A percentile compares a stretch with the other conserved stretches of the same genome.
These are phyloP conservation scores for Mungos mungo DNA, from an alignment of 2,113 vertebrate species.

Conservation along the genomic window DNA sequence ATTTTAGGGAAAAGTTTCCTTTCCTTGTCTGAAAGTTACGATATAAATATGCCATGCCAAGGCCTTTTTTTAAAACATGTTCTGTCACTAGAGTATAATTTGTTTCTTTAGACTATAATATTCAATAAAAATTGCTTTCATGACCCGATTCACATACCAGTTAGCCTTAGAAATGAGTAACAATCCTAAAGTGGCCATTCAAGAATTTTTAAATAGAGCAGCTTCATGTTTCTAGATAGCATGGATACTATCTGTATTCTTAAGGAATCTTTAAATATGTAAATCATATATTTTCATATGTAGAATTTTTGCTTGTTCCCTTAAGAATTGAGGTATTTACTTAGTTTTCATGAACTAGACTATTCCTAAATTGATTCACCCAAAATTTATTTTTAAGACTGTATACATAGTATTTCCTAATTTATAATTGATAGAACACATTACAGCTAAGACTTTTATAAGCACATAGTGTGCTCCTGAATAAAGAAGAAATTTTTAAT, in stretches of 20 bases:
- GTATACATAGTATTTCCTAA: not conserved
- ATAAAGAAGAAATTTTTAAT: not conserved
- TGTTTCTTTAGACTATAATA: constrained; percentile 20
- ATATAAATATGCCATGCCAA: not conserved
- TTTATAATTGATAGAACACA: not conserved
- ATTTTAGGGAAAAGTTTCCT: constrained; percentile 38
- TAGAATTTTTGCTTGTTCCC: not conserved
- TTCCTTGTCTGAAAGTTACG: not conserved
- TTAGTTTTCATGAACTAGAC: not conserved
- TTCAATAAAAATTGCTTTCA: constrained; percentile 46
- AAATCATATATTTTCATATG: not conserved
- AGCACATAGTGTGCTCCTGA: not conserved
- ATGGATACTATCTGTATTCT: not conserved
- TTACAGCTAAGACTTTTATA: not conserved
- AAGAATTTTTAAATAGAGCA: constrained; percentile 40
- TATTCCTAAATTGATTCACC: not conserved
- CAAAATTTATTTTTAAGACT: not conserved
- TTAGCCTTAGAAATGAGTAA: constrained; percentile 37
- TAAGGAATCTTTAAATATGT: constrained; percentile 26
- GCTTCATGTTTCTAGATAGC: not conserved
- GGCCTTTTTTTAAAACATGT: not conserved
- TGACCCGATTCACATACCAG: not conserved
- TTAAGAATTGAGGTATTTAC: not conserved
- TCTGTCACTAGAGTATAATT: not conserved
- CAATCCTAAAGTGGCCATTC: constrained; percentile 10